phyloP scores from a whole-genome alignment of 2,797 vertebrate species.

The Dipus sagitta region DNA sequence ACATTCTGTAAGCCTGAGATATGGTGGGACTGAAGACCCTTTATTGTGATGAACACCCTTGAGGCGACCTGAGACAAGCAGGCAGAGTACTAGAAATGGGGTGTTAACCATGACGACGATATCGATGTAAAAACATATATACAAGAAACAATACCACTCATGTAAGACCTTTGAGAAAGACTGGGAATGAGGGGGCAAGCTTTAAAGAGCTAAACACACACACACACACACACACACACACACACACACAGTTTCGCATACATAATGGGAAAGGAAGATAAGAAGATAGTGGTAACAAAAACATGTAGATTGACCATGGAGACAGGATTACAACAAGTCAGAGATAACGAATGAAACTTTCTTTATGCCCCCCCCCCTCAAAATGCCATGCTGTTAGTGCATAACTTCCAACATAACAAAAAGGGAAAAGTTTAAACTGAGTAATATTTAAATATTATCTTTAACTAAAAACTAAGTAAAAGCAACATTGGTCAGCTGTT shows the following conservation, averaged over 20 bases:
- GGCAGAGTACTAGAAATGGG: not conserved
- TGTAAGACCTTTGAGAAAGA: not conserved
- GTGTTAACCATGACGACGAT: not conserved
- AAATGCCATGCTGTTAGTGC: not conserved
- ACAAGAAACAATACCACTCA: not conserved
- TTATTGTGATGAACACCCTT: not conserved
- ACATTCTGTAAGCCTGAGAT: not conserved
- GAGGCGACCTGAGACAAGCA: not conserved
- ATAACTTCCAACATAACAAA: not conserved
- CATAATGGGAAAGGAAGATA: not conserved
- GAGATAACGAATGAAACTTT: constrained; percentile 5
- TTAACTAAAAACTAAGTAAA: constrained; percentile 49
- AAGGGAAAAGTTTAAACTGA: not conserved
- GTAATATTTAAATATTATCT: not conserved
- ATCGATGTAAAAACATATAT: not conserved
- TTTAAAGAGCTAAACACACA: not conserved
- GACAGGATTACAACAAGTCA: not conserved
- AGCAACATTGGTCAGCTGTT: not conserved
- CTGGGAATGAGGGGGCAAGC: not conserved
- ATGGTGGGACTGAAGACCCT: not conserved
- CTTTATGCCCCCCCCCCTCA: not conserved
- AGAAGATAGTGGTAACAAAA: not conserved
- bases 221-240: not conserved
- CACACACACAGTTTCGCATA: not conserved
- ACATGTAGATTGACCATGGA: not conserved